Conservation (phyloP, 2,797 vertebrate genomes). For the Hippoglossus hippoglossus region DNA sequence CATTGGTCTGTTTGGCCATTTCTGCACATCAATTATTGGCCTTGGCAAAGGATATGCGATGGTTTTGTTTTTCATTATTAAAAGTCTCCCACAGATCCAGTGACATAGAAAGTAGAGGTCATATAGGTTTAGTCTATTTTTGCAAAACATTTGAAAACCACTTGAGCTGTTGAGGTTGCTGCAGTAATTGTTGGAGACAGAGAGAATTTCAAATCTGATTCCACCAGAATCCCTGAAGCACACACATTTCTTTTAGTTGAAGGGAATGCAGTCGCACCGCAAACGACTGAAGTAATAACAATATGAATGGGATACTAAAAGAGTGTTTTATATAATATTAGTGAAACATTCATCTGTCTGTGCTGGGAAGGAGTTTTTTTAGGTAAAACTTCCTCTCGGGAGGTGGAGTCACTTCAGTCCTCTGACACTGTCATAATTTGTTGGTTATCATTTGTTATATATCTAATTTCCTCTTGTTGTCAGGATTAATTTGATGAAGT, state of each 20-base stretch:
- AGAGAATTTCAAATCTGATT: background rate
- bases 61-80: background rate
- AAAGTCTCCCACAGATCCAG: background rate
- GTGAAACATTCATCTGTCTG: background rate
- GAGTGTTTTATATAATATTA: background rate
- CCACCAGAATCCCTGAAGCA: background rate
- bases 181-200: background rate
- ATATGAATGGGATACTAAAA: background rate
- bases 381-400: background rate
- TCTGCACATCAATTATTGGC: background rate
- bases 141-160: background rate
- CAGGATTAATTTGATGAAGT: too few species aligned
- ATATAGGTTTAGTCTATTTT: background rate
- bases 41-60: background rate
- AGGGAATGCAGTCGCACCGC: background rate
- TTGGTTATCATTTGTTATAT: background rate
- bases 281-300: background rate
- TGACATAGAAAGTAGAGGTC: background rate
- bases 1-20: background rate
- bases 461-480: background rate
- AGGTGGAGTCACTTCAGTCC: background rate
- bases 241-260: background rate
- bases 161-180: background rate
- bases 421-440: background rate
- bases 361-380: background rate